Evolutionary conservation across 2,888 invertebrate species (phyloP), one percentile per base, ranked within the genome.

Genomic region (Eilema caniola): DNA sequence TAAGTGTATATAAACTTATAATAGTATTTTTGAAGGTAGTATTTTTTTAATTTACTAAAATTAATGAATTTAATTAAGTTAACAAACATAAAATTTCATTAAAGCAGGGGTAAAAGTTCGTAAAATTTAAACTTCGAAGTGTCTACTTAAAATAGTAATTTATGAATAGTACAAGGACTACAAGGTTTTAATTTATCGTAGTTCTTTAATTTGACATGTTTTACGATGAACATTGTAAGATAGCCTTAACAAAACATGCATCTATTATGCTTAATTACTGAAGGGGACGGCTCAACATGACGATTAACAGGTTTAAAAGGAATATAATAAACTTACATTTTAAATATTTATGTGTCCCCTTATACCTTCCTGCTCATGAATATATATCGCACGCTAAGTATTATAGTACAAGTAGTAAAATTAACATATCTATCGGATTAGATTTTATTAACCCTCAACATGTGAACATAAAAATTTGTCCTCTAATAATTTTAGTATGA

Each of bases 221-320:
- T 71, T 62, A 67, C 60, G 66, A 72, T 70, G 73, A 75, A 75
- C 74, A 72, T 73, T 85, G n/a, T n/a, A 83, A 25, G 59, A 66
- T 83, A 77, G 83, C 78, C 80, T 75, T 84, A 83, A 90, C 90
- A 91, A 90, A 92, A 89, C 88, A 86, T 86, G 81, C 85, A 81
- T 87, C 83, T 82, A 90, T 90, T 90, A 90, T 87, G 85, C 86
- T 24, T 80, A 81, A 83, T 85, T 84, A 84, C 79, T 86, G 82
- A 85, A 83, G 56, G 23, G 53, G 59, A 68, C 83, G 83, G 81
- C 85, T 87, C 85, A 87, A 83, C 88, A 89, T 86, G 88, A 88
- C 71, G 31, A 25, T 41, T 64, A 25, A 25, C 61, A 25, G n/a
- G 61, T 28, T 59, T 41, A 67, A 67, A 53, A 47, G 10, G 37